Evolutionary conservation across 2,113 vertebrate species (phyloP).

Genomic region (Lamprologus lemairii): DNA sequence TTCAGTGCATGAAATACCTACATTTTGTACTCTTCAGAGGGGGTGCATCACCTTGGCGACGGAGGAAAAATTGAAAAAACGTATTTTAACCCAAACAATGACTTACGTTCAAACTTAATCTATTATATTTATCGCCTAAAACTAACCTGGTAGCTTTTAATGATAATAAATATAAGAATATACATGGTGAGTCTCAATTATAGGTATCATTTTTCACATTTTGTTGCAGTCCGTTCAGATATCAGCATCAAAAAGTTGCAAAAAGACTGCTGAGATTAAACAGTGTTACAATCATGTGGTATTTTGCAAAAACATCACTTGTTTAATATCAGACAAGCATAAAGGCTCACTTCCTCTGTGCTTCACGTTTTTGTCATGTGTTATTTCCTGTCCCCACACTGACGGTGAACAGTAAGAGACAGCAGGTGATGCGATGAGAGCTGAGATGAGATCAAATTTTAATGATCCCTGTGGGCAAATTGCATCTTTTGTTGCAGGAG

Average conservation of each 20-base stretch:
- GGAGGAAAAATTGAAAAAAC: neutral
- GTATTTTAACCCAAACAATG: neutral
- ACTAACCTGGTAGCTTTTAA: neutral
- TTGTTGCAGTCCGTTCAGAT: neutral
- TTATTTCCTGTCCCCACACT: neutral
- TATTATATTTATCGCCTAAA: neutral
- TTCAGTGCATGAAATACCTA: neutral
- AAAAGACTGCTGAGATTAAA: neutral
- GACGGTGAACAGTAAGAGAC: neutral
- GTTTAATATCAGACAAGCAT: neutral
- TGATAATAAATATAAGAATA: neutral
- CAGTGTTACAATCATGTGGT: neutral
- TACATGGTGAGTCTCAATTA: neutral
- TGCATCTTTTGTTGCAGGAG: neutral
- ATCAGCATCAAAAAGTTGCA: neutral
- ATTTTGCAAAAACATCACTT: neutral
- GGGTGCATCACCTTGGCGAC: neutral
- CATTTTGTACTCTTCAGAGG: neutral
- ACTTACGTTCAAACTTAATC: neutral
- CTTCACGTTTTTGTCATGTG: neutral
- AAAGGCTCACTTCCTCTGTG: neutral
- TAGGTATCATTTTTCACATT: neutral
- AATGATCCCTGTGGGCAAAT: slow-evolving; percentile 44
- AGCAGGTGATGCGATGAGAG: slow-evolving; percentile 27
- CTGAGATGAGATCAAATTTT: slow-evolving; percentile 42